Base-by-base conservation (phyloP, 2,113 vertebrate species). In the Ascaphus truei region DNA sequence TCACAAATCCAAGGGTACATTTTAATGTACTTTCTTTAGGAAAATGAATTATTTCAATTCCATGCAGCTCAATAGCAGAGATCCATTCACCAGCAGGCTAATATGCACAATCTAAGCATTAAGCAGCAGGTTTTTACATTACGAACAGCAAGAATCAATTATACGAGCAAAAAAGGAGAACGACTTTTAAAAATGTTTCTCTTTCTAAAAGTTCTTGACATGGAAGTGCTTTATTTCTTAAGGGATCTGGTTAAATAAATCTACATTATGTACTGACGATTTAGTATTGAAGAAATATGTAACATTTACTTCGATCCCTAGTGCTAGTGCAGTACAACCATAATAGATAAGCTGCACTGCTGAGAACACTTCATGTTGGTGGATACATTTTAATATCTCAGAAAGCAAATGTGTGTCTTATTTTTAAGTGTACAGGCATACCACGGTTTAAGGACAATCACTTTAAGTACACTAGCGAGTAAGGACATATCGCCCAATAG, bases 51-150 rank as follows among this genome's bases (percentile, higher is more conserved):
- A 87, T 88, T 87, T 81, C 80, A 78, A 79, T 86, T 89, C 77
- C 81, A 77, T 75, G 73, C 77, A 83, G 84, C 75, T 85, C 84
- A 82, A 66, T 85, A 83, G 81, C 79, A 77, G 83, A 76, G 83
- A 82, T 68, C 81, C 79, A 88, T 80, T 84, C 83, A 86, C 85
- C 90, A 87, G 86, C 85, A 84, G 84, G 82, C 82, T 89, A 84
- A 89, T 86, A 86, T 65, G 76, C 85, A 78, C 77, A 86, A 82
- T 83, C 73, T 72, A 77, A 89, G 83, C 83, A 86, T 87, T 90
- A 88, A 87, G 68, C 90, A 91, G 88, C 89, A 86, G 85, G 86
- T 57, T 85, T 78, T 83, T 85, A 76, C 88, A 85, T 90, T 88
- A 88, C 77, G 63, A 90, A 84, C 89, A 90, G 86, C 85, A 88